These are phyloP conservation scores for Epirrita christyi DNA, from an alignment of 2,888 invertebrate species.

Conservation along the genomic window DNA sequence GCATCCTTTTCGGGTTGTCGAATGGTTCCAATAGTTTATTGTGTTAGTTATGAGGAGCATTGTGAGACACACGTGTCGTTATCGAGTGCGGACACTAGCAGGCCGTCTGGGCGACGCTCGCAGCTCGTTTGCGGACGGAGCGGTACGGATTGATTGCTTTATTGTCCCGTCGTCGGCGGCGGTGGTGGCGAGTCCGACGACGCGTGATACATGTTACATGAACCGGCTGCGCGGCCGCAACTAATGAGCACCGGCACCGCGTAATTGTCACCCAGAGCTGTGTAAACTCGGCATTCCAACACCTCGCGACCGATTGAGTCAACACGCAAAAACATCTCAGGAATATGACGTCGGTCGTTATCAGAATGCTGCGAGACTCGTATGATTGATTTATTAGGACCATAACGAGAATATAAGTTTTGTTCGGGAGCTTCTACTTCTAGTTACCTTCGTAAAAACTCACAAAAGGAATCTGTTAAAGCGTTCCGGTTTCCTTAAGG, in stretches of 20 bases:
- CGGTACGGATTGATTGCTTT: constrained; percentile 80
- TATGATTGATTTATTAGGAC: constrained; percentile 63
- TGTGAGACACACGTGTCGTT: constrained; percentile 51
- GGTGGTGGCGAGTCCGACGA: constrained; percentile 54
- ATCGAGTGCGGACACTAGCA: constrained; percentile 47
- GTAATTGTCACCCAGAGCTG: constrained; percentile 70
- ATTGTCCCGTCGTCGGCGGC: constrained; percentile 67
- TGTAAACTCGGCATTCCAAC: constrained; percentile 53
- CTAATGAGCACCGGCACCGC: constrained; percentile 74
- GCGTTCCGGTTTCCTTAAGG: constrained; percentile 24
- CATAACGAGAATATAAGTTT: constrained; percentile 55
- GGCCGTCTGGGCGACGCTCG: constrained; percentile 49
- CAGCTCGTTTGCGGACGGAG: constrained; percentile 65
- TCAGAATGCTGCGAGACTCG: constrained; percentile 48
- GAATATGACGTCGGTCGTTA: constrained; percentile 61
- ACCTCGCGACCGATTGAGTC: constrained; percentile 60
- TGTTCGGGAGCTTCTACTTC: constrained; percentile 42
- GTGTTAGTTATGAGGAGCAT: constrained; percentile 44
- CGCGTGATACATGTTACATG: constrained; percentile 82
- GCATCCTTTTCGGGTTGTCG: constrained; percentile 35
- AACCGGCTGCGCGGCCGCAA: constrained; percentile 67
- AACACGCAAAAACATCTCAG: constrained; percentile 58
- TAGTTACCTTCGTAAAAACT: constrained; percentile 41
- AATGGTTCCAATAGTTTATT: constrained; percentile 32
- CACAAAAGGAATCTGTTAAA: constrained; percentile 31